phyloP scores from a whole-genome alignment of 1,140 invertebrate genomes.

The Danaus melanippus region DNA sequence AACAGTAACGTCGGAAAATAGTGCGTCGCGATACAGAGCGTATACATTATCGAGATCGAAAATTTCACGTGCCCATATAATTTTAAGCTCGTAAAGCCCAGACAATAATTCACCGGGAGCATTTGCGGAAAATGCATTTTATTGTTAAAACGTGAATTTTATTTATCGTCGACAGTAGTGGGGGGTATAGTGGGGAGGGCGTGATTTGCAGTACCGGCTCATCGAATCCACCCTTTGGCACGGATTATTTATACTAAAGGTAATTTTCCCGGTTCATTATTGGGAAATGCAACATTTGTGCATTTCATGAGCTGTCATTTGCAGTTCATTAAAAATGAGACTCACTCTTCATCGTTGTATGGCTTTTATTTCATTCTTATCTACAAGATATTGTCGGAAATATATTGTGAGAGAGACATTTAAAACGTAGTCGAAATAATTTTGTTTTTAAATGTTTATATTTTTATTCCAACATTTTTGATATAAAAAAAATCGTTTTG shows the following conservation, averaged over 20 bases:
- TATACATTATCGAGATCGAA: conserved; percentile 68
- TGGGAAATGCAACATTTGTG: conserved; percentile 67
- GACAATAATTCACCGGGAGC: conserved; percentile 68
- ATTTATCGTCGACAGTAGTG: conserved; percentile 70
- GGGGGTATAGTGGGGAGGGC: conserved; percentile 40
- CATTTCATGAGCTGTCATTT: conserved; percentile 61
- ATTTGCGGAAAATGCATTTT: conserved; percentile 73
- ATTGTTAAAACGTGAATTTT: conserved; percentile 73
- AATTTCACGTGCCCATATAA: conserved; percentile 71
- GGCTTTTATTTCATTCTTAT: conserved; percentile 3
- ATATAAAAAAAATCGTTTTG: conserved; percentile 20
- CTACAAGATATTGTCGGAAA: background rate
- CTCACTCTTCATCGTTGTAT: conserved; percentile 11
- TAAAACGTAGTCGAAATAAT: too few species aligned
- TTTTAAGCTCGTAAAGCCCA: conserved; percentile 71
- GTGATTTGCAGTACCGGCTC: conserved; percentile 67
- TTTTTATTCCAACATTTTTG: too few species aligned
- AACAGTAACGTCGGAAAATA: conserved; percentile 48
- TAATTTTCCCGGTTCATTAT: conserved; percentile 70
- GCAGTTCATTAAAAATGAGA: conserved; percentile 64
- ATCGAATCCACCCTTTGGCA: conserved; percentile 67
- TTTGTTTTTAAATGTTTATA: background rate
- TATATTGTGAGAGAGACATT: too few species aligned
- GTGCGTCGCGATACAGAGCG: conserved; percentile 39
- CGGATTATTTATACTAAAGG: conserved; percentile 71